Evolutionary conservation across 2,113 vertebrate genomes (phyloP).

Genomic region (Copsychus sechellarum): DNA sequence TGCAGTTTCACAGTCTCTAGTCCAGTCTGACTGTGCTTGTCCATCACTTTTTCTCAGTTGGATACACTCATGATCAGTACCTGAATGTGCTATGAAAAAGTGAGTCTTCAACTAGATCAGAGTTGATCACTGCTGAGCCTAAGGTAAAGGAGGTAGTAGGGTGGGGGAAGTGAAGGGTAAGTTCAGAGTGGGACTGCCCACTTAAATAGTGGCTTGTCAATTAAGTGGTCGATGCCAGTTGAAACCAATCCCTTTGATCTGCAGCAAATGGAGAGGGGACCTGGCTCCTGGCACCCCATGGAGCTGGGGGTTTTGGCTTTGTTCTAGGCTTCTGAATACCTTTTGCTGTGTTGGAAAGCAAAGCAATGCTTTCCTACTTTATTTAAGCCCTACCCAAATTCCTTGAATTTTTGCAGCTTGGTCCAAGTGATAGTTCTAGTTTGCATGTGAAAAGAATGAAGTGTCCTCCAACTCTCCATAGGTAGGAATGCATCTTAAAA

Average conservation of each 20-base stretch:
- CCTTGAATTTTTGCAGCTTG: conserved; percentile 32
- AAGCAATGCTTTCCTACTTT: not conserved
- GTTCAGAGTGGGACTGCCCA: not conserved
- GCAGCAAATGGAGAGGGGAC: not conserved
- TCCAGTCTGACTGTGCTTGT: not conserved
- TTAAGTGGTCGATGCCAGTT: not conserved
- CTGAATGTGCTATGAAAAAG: not conserved
- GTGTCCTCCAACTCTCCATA: not conserved
- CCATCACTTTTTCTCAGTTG: not conserved
- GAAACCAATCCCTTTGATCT: not conserved
- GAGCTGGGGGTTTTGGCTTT: not conserved
- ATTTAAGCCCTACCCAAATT: conserved; percentile 34
- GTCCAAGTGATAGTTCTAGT: conserved; percentile 31
- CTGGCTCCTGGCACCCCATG: not conserved
- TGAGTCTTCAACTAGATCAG: not conserved
- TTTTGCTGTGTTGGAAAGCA: not conserved
- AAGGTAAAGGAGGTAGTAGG: not conserved
- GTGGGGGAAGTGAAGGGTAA: not conserved
- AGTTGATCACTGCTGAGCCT: not conserved
- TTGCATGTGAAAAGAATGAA: conserved; percentile 42
- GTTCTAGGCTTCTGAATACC: not conserved
- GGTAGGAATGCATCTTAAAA: conserved; percentile 6
- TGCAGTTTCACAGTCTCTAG: not conserved
- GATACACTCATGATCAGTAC: not conserved
- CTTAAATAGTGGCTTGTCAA: not conserved